Evolutionary conservation across 2,888 invertebrate species (phyloP).

Genomic region (Coremacera marginata): DNA sequence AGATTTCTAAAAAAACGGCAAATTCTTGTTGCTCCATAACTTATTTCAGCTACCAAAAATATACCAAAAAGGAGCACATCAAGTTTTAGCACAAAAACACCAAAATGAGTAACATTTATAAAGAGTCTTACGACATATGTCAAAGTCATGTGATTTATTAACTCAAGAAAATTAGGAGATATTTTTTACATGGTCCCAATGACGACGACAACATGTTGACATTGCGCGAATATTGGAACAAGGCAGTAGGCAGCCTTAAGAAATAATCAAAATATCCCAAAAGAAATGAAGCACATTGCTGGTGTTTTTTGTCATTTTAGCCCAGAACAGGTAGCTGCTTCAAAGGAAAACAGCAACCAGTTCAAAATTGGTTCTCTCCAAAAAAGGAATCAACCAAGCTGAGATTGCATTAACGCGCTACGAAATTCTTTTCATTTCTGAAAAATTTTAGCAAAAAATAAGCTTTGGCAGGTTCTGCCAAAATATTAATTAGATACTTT

Average conservation of each 20-base stretch:
- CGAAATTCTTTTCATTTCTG: slow-evolving; percentile 19
- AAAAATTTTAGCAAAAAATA: background rate
- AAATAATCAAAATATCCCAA: slow-evolving; percentile 5
- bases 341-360: background rate
- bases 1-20: too few species aligned
- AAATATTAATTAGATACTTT: slow-evolving; percentile 16
- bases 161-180: slow-evolving; percentile 37
- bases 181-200: slow-evolving; percentile 14
- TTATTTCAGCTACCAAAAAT: too few species aligned
- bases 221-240: slow-evolving; percentile 1
- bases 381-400: background rate
- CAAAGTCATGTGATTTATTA: slow-evolving; percentile 36
- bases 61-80: too few species aligned
- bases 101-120: slow-evolving; percentile 7
- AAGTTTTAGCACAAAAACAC: background rate
- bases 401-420: slow-evolving; percentile 34
- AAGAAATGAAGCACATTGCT: slow-evolving; percentile 25
- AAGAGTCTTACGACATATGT: slow-evolving; percentile 32
- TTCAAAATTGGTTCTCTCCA: background rate
- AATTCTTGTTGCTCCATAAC: too few species aligned
- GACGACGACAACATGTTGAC: slow-evolving; percentile 2
- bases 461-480: background rate
- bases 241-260: background rate
- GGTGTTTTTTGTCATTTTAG: slow-evolving; percentile 6
- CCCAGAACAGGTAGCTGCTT: background rate